phyloP scores from a whole-genome alignment of 1,140 invertebrate species.

The Panulirus ornatus region DNA sequence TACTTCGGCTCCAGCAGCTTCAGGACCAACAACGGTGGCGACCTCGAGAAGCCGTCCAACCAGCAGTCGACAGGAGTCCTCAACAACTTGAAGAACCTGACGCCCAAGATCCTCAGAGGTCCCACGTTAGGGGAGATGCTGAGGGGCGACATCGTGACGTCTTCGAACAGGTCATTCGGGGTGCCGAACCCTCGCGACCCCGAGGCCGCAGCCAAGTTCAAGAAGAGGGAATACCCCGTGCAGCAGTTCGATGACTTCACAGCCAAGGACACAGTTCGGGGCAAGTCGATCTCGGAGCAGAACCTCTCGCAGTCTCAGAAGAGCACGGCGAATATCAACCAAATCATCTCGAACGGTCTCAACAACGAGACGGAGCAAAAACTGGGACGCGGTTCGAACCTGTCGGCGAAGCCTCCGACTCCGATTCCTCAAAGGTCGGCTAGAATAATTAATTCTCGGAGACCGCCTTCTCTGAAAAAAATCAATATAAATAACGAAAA shows the following conservation, averaged over 20 bases:
- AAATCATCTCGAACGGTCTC: slow-evolving; percentile 11
- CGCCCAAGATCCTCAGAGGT: slow-evolving; percentile 13
- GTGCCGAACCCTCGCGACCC: slow-evolving; percentile 15
- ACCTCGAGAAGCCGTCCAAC: neutral
- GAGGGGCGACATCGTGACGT: slow-evolving; percentile 22
- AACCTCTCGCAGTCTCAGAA: slow-evolving; percentile 43
- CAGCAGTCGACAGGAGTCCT: neutral
- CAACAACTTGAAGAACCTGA: slow-evolving; percentile 16
- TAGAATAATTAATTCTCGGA: neutral
- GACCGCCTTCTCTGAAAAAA: neutral
- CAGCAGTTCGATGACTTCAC: neutral
- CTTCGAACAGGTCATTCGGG: slow-evolving; percentile 43
- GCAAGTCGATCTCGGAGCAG: slow-evolving; percentile 40
- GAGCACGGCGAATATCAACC: slow-evolving; percentile 45
- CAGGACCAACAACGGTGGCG: slow-evolving; percentile 1
- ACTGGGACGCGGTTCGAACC: neutral
- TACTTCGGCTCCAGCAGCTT: slow-evolving; percentile 9
- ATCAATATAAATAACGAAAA: neutral
- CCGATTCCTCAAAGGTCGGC: slow-evolving; percentile 30
- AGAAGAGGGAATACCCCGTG: neutral
- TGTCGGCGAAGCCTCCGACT: slow-evolving; percentile 8
- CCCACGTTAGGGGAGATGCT: slow-evolving; percentile 55
- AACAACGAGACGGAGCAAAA: neutral
- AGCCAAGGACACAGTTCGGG: neutral
- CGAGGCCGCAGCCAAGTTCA: neutral